These are phyloP conservation scores for Catharus minimus DNA, from an alignment of 2,113 vertebrate genomes.

Conservation along the genomic window DNA sequence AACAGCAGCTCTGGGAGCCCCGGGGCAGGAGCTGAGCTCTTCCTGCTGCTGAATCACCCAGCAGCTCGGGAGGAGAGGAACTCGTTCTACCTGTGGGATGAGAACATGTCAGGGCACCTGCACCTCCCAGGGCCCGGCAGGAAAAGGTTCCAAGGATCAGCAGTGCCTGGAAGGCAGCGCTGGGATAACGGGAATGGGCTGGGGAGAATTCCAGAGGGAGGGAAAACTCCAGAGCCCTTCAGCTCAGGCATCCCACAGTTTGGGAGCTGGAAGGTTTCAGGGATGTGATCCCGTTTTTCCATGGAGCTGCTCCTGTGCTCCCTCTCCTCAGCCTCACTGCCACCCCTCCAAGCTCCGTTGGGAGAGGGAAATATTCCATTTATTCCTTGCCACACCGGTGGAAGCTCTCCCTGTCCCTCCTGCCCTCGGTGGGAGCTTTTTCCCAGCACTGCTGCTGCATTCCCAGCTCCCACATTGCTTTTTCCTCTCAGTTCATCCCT, in stretches of 20 bases:
- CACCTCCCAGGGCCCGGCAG: not conserved
- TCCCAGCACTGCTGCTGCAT: not conserved
- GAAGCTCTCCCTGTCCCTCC: not conserved
- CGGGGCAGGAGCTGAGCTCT: not conserved
- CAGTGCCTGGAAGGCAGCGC: not conserved
- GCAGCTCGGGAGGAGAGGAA: not conserved
- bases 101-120: not conserved
- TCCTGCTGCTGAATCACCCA: slow-evolving; percentile 35
- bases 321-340: not conserved
- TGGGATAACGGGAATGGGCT: not conserved
- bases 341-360: not conserved
- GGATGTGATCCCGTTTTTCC: not conserved
- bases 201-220: not conserved
- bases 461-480: not conserved
- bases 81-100: slow-evolving; percentile 29
- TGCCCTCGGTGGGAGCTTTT: not conserved
- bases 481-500: not conserved
- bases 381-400: accelerated
- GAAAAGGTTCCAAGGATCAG: accelerated
- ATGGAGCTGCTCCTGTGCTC: not conserved
- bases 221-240: accelerated
- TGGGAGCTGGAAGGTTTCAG: not conserved
- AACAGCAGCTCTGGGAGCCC: not conserved
- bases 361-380: not conserved
- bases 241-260: accelerated